phyloP scores from a whole-genome alignment of 1,140 invertebrate genomes.

The Eulimnadia texana region DNA sequence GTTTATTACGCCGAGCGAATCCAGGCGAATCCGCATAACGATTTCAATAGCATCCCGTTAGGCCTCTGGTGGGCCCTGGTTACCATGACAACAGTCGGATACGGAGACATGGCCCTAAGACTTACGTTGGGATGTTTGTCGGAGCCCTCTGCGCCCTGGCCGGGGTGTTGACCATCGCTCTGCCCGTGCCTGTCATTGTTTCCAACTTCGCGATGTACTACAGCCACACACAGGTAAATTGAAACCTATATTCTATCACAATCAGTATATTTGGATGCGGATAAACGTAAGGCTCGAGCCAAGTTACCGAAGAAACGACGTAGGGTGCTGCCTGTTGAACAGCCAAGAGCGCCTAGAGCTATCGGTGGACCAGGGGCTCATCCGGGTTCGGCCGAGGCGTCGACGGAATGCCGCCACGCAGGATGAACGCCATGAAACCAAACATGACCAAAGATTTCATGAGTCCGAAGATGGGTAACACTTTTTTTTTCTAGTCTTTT shows the following conservation, averaged over 20 bases:
- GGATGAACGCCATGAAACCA: conserved; percentile 64
- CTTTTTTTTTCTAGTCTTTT: too few species aligned
- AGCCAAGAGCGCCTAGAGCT: conserved; percentile 47
- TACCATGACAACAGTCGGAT: conserved; percentile 98
- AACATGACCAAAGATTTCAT: conserved; percentile 57
- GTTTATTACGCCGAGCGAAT: conserved; percentile 96
- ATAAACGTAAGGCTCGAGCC: conserved; percentile 53
- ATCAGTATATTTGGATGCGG: neutral
- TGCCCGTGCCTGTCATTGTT: conserved; percentile 94
- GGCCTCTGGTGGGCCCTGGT: conserved; percentile 97
- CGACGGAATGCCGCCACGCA: conserved; percentile 36
- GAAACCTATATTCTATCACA: conserved; percentile 2
- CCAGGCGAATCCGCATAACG: conserved; percentile 46
- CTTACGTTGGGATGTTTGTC: conserved; percentile 91
- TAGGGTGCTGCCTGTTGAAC: conserved; percentile 86
- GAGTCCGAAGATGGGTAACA: conserved; percentile 28
- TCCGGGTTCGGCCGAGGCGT: conserved; percentile 28
- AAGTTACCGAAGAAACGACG: conserved; percentile 93
- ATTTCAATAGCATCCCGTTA: conserved; percentile 76
- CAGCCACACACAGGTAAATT: conserved; percentile 65
- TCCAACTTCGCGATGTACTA: conserved; percentile 99
- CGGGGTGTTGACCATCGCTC: conserved; percentile 89
- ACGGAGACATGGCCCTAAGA: conserved; percentile 93
- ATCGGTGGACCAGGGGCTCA: conserved; percentile 32
- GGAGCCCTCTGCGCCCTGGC: conserved; percentile 88